These are phyloP conservation scores for Megaleporinus macrocephalus DNA, from an alignment of 2,113 vertebrate genomes.

Conservation along the genomic window DNA sequence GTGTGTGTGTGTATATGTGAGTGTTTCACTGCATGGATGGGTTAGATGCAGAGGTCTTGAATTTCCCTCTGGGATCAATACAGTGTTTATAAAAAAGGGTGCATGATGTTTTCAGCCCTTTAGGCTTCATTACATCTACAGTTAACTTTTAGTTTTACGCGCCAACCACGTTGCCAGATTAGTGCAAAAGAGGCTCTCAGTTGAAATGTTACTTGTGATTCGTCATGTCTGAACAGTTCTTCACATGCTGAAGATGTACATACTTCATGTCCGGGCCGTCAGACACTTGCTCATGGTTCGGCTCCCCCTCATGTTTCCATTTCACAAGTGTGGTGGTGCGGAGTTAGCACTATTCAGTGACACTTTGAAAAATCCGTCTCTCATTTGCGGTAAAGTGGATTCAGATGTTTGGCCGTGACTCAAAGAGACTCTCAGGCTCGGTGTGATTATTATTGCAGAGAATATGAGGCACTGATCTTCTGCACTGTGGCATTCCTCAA, in stretches of 20 bases:
- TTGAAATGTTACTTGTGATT: not conserved
- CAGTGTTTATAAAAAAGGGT: no score
- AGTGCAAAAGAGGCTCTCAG: not conserved
- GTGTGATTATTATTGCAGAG: conserved; percentile 74
- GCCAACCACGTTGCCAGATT: not conserved
- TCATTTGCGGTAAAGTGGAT: conserved; percentile 74
- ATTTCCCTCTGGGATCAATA: no score
- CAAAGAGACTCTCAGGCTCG: conserved; percentile 63
- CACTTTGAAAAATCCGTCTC: conserved; percentile 75
- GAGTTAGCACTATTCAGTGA: conserved; percentile 69
- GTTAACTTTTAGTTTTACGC: not conserved
- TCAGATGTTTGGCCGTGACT: conserved; percentile 76
- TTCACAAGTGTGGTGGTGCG: conserved; percentile 58
- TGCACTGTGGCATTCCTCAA: conserved; percentile 58
- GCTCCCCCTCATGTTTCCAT: conserved; percentile 5
- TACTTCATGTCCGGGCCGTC: not conserved
- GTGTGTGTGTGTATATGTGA: no score
- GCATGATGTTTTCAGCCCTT: no score
- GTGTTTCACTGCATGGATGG: no score
- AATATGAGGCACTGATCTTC: conserved; percentile 67
- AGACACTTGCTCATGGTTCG: not conserved
- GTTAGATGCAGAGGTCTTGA: no score
- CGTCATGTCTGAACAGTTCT: not conserved
- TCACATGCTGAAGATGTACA: not conserved
- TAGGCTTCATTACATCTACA: not conserved